Base-by-base conservation (phyloP, 2,113 vertebrate species). In the Phodopus roborovskii region DNA sequence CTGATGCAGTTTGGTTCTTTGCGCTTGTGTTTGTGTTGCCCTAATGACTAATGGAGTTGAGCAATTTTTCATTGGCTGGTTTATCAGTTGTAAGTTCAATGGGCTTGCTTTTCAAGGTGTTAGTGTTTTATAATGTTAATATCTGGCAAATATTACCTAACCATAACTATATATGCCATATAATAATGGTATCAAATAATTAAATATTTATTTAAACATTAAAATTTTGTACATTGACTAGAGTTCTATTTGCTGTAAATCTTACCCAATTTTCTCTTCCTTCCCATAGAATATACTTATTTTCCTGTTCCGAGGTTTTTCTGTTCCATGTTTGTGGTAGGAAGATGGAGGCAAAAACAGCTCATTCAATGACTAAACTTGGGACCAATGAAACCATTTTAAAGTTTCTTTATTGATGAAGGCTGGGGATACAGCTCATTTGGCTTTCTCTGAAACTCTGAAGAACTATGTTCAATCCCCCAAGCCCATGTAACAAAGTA, bases 171-270 rank as follows among this genome's bases (percentile, higher is more conserved):
- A 5, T 48, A 20, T 17, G n/a, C 50, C 28, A 62, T 53, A 39
- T 42, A 56, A 68, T 53, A 50, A 50, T 28, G 30, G 15, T 30
- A 42, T 17, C 7, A 53, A 74, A 53, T 64, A 64, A 50, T 45
- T 70, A 70, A 71, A 39, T 79, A n/a, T 45, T 50, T 73, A 88
- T 20, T 50, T 71, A 82, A 88, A 88, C 70, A 89, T 53, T 58
- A 70, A 26, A 71, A 39, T 56, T 53, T 71, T 71, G 20, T 87
- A 58, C 22, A 56, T 8, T 74, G 42, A 64, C 50, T 82, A 74
- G 28, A 66, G 39, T 94, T 39, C n/a, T 60, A 66, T 83, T 66
- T 74, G 26, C 42, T 89, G 24, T 88, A 88, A 73, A 24, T 1
- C 6, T 45, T 77, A n/a, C 30, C 50, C 11, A 48, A 20, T 7